phyloP scores from a whole-genome alignment of 2,797 vertebrate genomes.

The Mallotus villosus region DNA sequence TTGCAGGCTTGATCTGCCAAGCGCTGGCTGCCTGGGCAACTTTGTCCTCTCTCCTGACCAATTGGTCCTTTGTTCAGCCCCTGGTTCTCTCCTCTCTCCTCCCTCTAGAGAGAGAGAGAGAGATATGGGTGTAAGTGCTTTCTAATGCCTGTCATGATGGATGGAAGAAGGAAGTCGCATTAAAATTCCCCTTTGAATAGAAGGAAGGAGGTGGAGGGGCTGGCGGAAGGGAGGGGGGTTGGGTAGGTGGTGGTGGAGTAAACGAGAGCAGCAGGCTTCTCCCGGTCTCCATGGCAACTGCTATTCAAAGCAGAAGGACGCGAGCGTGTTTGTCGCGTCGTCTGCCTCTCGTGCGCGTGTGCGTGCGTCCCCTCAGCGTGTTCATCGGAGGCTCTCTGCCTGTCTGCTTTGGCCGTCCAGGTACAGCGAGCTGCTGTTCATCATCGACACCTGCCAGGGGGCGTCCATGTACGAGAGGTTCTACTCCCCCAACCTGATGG shows the following conservation, averaged over 20 bases:
- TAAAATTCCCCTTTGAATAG: slow-evolving; percentile 10
- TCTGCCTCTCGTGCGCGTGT: not conserved
- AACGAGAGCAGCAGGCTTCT: slow-evolving; percentile 42
- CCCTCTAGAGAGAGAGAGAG: too few relatives aligned
- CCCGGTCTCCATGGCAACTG: slow-evolving; percentile 67
- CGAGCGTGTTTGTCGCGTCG: slow-evolving; percentile 9
- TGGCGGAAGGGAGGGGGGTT: slow-evolving; percentile 5
- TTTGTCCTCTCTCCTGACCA: slow-evolving; percentile 15
- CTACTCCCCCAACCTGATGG: slow-evolving; percentile 98
- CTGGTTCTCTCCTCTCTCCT: not conserved
- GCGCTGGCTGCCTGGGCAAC: slow-evolving; percentile 40
- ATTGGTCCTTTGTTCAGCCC: slow-evolving; percentile 10
- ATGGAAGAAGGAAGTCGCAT: slow-evolving; percentile 9
- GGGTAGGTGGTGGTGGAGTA: slow-evolving; percentile 34
- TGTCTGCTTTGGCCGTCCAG: slow-evolving; percentile 61
- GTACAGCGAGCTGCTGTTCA: slow-evolving; percentile 96
- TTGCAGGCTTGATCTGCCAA: slow-evolving; percentile 47
- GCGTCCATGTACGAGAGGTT: slow-evolving; percentile 99
- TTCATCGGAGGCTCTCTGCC: too few relatives aligned
- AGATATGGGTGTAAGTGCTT: slow-evolving; percentile 16
- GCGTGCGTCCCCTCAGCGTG: slow-evolving; percentile 24
- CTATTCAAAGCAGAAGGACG: slow-evolving; percentile 44
- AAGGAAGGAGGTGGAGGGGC: not conserved
- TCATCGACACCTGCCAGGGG: slow-evolving; percentile 98
- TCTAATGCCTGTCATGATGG: not conserved